Percentiles rank a stretch among this genome's conserved stretches.
Conservation (phyloP, 1,140 invertebrate genomes). For the Ips typographus region DNA sequence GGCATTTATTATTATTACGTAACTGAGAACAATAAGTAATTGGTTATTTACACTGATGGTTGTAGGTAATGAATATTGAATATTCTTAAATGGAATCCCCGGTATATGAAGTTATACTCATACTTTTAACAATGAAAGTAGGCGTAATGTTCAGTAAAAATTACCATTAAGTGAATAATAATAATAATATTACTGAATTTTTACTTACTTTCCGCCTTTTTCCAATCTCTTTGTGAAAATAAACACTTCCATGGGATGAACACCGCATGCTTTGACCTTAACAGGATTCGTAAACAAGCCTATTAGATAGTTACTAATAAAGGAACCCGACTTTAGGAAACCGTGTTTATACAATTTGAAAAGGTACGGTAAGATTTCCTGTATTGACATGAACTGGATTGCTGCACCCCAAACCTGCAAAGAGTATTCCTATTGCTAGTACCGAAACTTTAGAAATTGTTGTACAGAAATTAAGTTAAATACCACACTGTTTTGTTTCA, state of each 20-base stretch:
- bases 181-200: no score
- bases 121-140: no score
- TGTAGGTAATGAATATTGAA: no score
- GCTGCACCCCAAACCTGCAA: conserved; percentile 45
- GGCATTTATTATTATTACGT: no score
- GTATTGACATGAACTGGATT: conserved; percentile 43
- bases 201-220: conserved; percentile 56
- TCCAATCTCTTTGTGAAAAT: conserved; percentile 60
- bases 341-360: conserved; percentile 45
- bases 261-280: conserved; percentile 53
- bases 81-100: no score
- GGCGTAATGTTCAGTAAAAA: no score
- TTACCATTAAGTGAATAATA: no score
- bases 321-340: conserved; percentile 40
- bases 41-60: no score
- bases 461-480: background rate
- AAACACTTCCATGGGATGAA: conserved; percentile 63
- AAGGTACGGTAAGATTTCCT: conserved; percentile 40
- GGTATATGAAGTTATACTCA: no score
- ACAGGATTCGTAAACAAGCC: conserved; percentile 53
- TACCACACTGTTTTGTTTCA: no score
- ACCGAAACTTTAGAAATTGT: background rate
- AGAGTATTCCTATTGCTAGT: no score
- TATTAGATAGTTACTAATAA: conserved; percentile 50
- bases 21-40: no score